Evolutionary conservation across 2,888 invertebrate genomes (phyloP).

Genomic region (Boloria selene): DNA sequence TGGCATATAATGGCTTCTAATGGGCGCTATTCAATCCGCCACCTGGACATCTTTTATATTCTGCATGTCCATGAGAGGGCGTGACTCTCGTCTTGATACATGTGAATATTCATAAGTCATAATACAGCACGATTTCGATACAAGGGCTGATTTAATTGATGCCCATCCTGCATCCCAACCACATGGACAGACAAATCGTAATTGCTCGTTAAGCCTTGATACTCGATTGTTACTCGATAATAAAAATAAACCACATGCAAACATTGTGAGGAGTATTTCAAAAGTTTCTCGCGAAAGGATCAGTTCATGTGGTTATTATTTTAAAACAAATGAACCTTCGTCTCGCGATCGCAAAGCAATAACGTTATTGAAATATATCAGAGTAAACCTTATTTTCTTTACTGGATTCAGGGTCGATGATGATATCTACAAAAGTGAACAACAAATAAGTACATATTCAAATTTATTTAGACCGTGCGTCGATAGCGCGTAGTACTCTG

Average conservation of each 20-base stretch:
- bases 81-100: slow-evolving; percentile 51
- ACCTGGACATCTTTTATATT: slow-evolving; percentile 72
- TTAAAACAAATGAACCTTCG: slow-evolving; percentile 44
- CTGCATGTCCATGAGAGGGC: slow-evolving; percentile 55
- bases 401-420: slow-evolving; percentile 55
- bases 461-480: slow-evolving; percentile 76
- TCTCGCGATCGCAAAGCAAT: slow-evolving; percentile 23
- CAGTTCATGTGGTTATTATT: slow-evolving; percentile 46
- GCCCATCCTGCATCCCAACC: slow-evolving; percentile 54
- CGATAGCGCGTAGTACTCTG: slow-evolving; percentile 67
- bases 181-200: slow-evolving; percentile 69
- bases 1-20: slow-evolving; percentile 79
- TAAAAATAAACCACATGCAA: slow-evolving; percentile 63
- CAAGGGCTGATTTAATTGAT: slow-evolving; percentile 72
- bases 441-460: slow-evolving; percentile 71
- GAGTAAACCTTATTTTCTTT: slow-evolving; percentile 39
- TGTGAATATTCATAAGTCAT: slow-evolving; percentile 78
- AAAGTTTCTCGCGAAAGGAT: slow-evolving; percentile 32
- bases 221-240: slow-evolving; percentile 76
- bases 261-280: slow-evolving; percentile 50
- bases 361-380: slow-evolving; percentile 39
- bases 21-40: slow-evolving; percentile 80
- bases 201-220: slow-evolving; percentile 77
- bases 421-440: slow-evolving; percentile 66
- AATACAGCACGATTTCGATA: slow-evolving; percentile 55